Conservation (phyloP, 1,140 invertebrate species). For the Cataglyphis hispanica region DNA sequence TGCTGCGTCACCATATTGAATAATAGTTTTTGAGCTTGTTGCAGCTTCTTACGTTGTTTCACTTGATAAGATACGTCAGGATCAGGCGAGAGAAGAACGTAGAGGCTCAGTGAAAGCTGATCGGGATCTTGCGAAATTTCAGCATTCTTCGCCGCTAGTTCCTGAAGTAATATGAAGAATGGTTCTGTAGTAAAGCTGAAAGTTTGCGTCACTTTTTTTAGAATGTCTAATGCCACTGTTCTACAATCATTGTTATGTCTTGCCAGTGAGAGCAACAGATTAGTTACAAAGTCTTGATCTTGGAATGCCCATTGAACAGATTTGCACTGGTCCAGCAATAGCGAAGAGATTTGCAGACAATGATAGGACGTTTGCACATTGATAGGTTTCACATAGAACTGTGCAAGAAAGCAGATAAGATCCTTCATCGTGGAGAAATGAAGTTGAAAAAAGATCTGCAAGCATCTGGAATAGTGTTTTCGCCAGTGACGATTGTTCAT, state of each 20-base stretch:
- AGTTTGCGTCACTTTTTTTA: constrained; percentile 76
- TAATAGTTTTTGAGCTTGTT: constrained; percentile 76
- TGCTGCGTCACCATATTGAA: constrained; percentile 74
- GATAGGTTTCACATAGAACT: constrained; percentile 81
- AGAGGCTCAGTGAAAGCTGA: constrained; percentile 87
- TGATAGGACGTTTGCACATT: constrained; percentile 78
- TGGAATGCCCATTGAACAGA: constrained; percentile 77
- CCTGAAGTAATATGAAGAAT: constrained; percentile 78
- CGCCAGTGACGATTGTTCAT: constrained; percentile 71
- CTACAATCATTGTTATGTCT: constrained; percentile 77
- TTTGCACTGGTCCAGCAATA: constrained; percentile 74
- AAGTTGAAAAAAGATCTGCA: constrained; percentile 83
- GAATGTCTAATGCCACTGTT: constrained; percentile 74
- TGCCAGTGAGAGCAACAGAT: constrained; percentile 81
- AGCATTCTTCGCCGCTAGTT: constrained; percentile 77
- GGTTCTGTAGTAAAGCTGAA: constrained; percentile 74
- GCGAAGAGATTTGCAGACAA: constrained; percentile 77
- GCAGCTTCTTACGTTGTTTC: constrained; percentile 78
- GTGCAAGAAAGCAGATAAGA: constrained; percentile 79
- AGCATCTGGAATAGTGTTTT: constrained; percentile 81
- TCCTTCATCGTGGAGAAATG: constrained; percentile 79
- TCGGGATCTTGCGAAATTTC: constrained; percentile 89
- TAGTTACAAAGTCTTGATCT: constrained; percentile 80
- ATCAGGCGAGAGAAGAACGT: constrained; percentile 86
- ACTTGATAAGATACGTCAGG: constrained; percentile 81